Base-by-base conservation (phyloP, 2,113 vertebrate genomes). In the Lophura nycthemera region DNA sequence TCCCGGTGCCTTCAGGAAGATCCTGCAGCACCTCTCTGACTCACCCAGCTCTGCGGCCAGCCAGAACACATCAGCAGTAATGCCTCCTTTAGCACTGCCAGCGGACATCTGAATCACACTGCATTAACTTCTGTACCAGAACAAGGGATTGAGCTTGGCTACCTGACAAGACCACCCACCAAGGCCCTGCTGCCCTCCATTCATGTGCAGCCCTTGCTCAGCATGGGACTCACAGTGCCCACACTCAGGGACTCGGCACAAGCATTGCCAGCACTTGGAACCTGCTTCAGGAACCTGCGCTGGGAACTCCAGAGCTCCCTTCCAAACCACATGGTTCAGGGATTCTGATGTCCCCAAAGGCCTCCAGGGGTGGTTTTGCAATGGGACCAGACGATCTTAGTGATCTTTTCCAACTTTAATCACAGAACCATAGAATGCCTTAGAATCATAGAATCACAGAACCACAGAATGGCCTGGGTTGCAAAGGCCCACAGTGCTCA, bases 141-240 rank as follows among this genome's bases (percentile, higher is more conserved):
- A 4, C 3, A 3, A 8, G 7, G 43, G 12, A 0, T 1, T 0
- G 0, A 5, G 5, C 4, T 3, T 0, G 11, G 32, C 1, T 3
- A 2, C 11, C 1, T 7, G 30, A 1, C 38, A 13, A 11, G 16
- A 20, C 5, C 34, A 60, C 34, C 82, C 2, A 38, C 40, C 17
- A 1, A 7, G 89, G 80, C 43, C 40, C 22, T 22, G 59, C 22
- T 14, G 59, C n/a, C n/a, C n/a, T 36, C n/a, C n/a, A 13, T 36
- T 34, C 59, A 56, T 8, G 3, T 4, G 6, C n/a, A 34, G 3
- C 13, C 21, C 34, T 15, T 61, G 20, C 34, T 34, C 22, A 36
- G 34, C 4, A 2, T 38, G 60, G 60, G 60, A 25, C n/a, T 34
- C 5, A 8, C 21, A n/a, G 21, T 36, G 59, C 59, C 21, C n/a